Conservation (phyloP, 1,140 invertebrate species). For the Saxidomus purpurata region DNA sequence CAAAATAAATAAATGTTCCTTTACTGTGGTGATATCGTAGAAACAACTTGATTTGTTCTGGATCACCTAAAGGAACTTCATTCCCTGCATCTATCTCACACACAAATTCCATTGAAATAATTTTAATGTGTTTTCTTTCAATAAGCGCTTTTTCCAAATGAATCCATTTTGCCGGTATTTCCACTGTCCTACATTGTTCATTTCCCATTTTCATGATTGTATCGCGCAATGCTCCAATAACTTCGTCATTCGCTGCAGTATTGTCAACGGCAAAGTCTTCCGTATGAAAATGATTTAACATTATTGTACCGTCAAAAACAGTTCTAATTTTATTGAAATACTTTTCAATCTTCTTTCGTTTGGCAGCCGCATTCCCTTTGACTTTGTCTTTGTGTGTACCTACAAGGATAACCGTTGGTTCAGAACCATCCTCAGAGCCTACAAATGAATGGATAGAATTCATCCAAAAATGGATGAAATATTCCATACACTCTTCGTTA, state of each 20-base stretch:
- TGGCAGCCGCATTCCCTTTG: background rate
- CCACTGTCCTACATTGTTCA: background rate
- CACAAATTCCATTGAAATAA: background rate
- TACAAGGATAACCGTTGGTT: background rate
- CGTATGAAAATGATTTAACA: background rate
- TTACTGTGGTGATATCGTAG: slow-evolving; percentile 35
- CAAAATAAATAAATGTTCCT: slow-evolving; percentile 52
- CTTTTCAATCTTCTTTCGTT: background rate
- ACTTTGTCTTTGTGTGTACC: slow-evolving; percentile 35
- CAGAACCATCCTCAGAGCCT: background rate
- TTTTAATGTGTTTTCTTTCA: background rate
- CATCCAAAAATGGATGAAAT: slow-evolving; percentile 18
- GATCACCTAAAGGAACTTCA: slow-evolving; percentile 28
- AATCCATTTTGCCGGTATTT: slow-evolving; percentile 37
- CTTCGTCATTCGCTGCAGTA: background rate
- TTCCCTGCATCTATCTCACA: background rate
- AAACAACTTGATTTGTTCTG: slow-evolving; percentile 52
- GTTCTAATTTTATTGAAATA: background rate
- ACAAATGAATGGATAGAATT: slow-evolving; percentile 30
- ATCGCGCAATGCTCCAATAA: background rate
- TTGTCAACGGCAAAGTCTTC: slow-evolving; percentile 2
- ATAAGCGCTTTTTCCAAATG: background rate
- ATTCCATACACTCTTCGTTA: background rate
- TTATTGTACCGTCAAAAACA: background rate
- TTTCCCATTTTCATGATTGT: background rate